Percentiles rank a stretch among this genome's conserved stretches.
phyloP scores from a whole-genome alignment of 2,113 vertebrate species.

The Lasiurus borealis region DNA sequence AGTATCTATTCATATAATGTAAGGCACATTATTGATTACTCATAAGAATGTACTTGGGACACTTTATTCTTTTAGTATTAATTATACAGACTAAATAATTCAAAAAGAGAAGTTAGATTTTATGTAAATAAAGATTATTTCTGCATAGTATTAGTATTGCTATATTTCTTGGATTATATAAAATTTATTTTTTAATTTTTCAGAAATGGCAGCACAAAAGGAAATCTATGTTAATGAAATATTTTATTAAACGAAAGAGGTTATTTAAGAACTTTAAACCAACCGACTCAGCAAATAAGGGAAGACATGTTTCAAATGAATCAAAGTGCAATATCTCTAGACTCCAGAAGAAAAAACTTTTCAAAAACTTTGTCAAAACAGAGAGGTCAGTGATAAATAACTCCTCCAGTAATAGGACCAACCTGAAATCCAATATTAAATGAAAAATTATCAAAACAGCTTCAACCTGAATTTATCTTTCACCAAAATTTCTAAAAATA shows the following conservation, averaged over 20 bases:
- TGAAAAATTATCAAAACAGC: conserved; percentile 66
- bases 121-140: conserved; percentile 42
- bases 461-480: conserved; percentile 75
- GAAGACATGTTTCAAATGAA: conserved; percentile 87
- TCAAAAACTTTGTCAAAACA: conserved; percentile 84
- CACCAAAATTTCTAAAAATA: conserved; percentile 68
- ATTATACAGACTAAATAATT: conserved; percentile 23
- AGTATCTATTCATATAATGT: conserved; percentile 4
- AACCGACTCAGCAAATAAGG: conserved; percentile 76
- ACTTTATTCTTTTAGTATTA: conserved; percentile 49
- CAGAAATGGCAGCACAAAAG: conserved; percentile 91
- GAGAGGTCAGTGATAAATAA: conserved; percentile 84
- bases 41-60: neutral
- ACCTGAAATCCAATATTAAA: conserved; percentile 64
- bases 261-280: conserved; percentile 85
- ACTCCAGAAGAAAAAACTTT: conserved; percentile 84
- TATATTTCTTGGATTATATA: conserved; percentile 52
- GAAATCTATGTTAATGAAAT: conserved; percentile 85
- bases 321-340: conserved; percentile 78
- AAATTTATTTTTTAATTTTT: conserved; percentile 81
- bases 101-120: conserved; percentile 56
- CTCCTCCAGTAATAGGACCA: conserved; percentile 48
- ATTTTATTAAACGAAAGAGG: conserved; percentile 87
- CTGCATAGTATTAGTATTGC: neutral
- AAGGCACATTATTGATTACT: conserved; percentile 44